A percentile compares a stretch with the other conserved stretches of the same genome.
These are phyloP conservation scores for Podarcis raffonei DNA, from an alignment of 2,113 vertebrate genomes.

Conservation along the genomic window DNA sequence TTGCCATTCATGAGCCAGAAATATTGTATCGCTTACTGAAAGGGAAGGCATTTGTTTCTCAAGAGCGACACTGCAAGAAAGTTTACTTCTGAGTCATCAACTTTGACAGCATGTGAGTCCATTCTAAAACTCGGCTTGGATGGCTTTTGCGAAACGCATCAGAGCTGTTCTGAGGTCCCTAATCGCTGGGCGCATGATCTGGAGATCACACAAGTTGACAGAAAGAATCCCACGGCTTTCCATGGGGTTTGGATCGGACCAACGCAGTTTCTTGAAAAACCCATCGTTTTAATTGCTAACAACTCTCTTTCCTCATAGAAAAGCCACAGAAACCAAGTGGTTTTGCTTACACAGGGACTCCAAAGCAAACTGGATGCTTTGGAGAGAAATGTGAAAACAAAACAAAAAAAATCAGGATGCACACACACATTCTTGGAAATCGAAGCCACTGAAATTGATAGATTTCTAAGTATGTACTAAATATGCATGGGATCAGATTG, in stretches of 20 bases:
- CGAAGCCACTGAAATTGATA: not conserved
- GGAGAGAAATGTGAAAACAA: not conserved
- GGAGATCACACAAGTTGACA: not conserved
- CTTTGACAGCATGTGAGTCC: conserved; percentile 46
- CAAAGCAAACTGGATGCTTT: conserved; percentile 11
- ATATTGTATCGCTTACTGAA: conserved; percentile 12
- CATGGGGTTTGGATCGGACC: not conserved
- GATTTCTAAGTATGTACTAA: not conserved
- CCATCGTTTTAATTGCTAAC: conserved; percentile 18
- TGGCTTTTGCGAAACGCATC: not conserved
- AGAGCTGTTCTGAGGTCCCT: not conserved
- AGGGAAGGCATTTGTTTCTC: conserved; percentile 57
- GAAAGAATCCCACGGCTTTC: not conserved
- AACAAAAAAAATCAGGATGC: not conserved
- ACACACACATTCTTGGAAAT: conserved; percentile 3
- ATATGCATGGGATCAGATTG: not conserved
- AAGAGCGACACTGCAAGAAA: conserved; percentile 47
- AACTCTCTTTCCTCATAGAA: conserved; percentile 2
- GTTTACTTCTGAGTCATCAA: conserved; percentile 58
- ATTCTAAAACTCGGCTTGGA: not conserved
- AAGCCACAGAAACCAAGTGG: conserved; percentile 10
- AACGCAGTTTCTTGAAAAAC: not conserved
- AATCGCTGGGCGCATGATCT: accelerated
- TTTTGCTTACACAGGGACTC: not conserved
- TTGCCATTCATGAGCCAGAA: conserved; percentile 49